phyloP scores from a whole-genome alignment of 2,888 invertebrate genomes.

The Galerucella calmariensis region DNA sequence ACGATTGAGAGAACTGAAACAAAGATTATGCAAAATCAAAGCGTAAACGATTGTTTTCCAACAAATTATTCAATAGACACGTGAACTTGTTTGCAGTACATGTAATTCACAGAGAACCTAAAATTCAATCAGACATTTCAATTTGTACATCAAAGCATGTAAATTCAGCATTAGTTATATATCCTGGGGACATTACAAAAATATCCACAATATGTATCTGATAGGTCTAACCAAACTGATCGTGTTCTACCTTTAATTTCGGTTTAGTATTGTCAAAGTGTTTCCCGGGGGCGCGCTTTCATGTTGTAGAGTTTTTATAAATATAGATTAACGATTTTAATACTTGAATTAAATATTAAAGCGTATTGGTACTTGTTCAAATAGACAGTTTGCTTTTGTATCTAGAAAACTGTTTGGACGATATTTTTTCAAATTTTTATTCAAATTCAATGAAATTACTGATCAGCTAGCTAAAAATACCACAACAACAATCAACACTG shows the following conservation, averaged over 20 bases:
- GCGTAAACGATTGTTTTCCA: too few species aligned
- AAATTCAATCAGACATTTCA: background rate
- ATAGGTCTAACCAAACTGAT: constrained; percentile 5
- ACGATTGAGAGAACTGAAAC: too few species aligned
- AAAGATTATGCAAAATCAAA: too few species aligned
- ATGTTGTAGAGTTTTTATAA: constrained; percentile 4
- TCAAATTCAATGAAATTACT: too few species aligned
- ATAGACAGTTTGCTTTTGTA: background rate
- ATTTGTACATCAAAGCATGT: constrained; percentile 5
- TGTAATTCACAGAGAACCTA: background rate
- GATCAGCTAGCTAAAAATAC: too few species aligned
- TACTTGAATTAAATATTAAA: constrained; percentile 7
- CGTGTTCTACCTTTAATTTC: constrained; percentile 17
- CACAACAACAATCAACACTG: too few species aligned
- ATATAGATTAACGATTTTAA: constrained; percentile 4
- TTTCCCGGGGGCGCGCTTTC: constrained; percentile 11
- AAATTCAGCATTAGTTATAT: background rate
- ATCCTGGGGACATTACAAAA: constrained; percentile 17
- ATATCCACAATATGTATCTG: constrained; percentile 13
- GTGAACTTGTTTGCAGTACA: background rate
- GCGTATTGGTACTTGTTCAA: background rate
- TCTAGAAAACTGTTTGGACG: too few species aligned
- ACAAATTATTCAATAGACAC: too few species aligned
- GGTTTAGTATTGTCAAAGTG: constrained; percentile 17
- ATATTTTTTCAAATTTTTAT: too few species aligned